Evolutionary conservation across 2,797 vertebrate genomes (phyloP).

Genomic region (Smutsia temminckii): DNA sequence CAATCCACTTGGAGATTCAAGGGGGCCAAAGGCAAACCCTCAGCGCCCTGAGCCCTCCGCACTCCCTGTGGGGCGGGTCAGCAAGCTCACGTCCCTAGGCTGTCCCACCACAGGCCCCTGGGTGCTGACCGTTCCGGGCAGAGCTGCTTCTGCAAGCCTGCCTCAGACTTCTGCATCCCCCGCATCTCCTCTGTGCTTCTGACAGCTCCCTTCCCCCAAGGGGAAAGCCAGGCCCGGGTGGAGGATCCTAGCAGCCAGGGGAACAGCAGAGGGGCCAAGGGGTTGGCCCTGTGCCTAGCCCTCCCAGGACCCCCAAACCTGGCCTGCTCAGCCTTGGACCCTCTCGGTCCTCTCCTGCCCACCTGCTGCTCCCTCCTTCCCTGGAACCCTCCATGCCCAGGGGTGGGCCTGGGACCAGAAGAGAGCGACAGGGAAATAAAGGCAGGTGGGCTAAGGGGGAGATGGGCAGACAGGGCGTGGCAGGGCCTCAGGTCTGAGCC

Average conservation of each 20-base stretch:
- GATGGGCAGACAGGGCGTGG: not conserved
- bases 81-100: not conserved
- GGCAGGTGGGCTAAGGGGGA: accelerated
- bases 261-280: not conserved
- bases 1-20: not conserved
- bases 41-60: not conserved
- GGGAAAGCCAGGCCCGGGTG: not conserved
- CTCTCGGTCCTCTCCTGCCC: not conserved
- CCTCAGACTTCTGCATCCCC: not conserved
- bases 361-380: not conserved
- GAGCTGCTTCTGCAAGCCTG: accelerated
- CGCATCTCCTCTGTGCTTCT: not conserved
- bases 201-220: not conserved
- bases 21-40: not conserved
- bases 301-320: too few species aligned
- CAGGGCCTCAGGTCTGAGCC: not conserved
- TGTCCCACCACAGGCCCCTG: accelerated
- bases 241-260: not conserved
- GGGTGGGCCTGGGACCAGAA: not conserved
- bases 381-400: not conserved
- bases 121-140: not conserved
- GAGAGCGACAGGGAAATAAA: not conserved
- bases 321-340: not conserved
- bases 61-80: not conserved
- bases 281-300: not conserved